These are phyloP conservation scores for Acrocephalus kingi DNA, from an alignment of 2,113 vertebrate species.

Conservation along the genomic window DNA sequence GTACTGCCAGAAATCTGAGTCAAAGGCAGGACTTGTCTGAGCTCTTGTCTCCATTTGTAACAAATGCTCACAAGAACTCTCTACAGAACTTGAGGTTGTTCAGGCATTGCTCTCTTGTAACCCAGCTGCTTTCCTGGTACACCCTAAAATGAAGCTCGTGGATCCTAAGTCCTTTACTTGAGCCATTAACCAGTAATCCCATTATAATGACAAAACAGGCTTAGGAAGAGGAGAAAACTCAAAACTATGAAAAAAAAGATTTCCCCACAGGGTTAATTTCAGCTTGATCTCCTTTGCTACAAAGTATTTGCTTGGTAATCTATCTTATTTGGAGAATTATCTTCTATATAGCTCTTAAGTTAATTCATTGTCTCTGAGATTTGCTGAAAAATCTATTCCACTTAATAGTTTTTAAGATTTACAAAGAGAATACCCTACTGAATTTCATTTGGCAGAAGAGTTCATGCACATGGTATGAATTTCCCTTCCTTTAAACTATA, in stretches of 20 bases:
- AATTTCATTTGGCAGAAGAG: not conserved
- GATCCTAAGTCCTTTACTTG: not conserved
- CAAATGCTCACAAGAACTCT: not conserved
- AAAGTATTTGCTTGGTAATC: not conserved
- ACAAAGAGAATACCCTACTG: not conserved
- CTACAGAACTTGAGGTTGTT: not conserved
- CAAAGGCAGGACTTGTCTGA: not conserved
- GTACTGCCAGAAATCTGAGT: not conserved
- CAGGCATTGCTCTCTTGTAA: not conserved
- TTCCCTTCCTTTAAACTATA: not conserved
- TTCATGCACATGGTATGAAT: not conserved
- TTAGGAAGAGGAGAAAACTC: not conserved
- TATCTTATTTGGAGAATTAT: not conserved
- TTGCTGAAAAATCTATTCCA: not conserved
- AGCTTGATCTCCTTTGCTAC: not conserved
- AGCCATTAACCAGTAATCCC: not conserved
- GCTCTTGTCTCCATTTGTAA: fast-evolving
- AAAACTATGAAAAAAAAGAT: not conserved
- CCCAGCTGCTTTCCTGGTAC: not conserved
- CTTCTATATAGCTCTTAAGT: not conserved
- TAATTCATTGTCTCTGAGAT: not conserved
- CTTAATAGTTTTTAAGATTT: not conserved
- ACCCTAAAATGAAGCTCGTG: not conserved
- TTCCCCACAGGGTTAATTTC: not conserved
- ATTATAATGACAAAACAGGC: not conserved